Percentiles rank a stretch among this genome's conserved stretches.
Evolutionary conservation across 2,113 vertebrate species (phyloP).

Genomic region (Blennius ocellaris): DNA sequence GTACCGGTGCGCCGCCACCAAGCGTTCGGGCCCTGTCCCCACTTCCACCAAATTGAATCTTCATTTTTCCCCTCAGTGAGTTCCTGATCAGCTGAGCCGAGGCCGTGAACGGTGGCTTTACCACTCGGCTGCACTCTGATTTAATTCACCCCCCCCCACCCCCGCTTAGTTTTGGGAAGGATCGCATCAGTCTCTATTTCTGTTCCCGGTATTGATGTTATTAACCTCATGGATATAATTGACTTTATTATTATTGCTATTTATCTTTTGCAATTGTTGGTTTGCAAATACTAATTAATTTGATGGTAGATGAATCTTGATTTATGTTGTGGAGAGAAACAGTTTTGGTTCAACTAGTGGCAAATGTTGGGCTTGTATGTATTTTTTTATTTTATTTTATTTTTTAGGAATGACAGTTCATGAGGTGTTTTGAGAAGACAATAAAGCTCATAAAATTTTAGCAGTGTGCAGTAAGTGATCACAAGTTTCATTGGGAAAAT

Average conservation of each 20-base stretch:
- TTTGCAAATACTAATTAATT: constrained; percentile 75
- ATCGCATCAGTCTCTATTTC: constrained; percentile 65
- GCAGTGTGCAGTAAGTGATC: constrained; percentile 76
- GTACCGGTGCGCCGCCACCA: constrained; percentile 8
- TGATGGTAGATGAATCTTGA: constrained; percentile 69
- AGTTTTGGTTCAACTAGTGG: constrained; percentile 68
- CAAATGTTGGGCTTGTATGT: constrained; percentile 73
- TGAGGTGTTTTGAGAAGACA: constrained; percentile 70
- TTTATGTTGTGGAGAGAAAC: constrained; percentile 71
- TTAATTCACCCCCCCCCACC: constrained; percentile 32
- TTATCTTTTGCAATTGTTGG: constrained; percentile 79
- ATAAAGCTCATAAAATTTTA: constrained; percentile 76
- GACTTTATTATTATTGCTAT: constrained; percentile 77
- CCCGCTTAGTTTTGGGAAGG: constrained; percentile 57
- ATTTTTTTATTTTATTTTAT: constrained; percentile 45
- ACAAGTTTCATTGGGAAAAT: constrained; percentile 66
- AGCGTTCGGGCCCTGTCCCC: constrained; percentile 20
- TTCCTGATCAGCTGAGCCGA: constrained; percentile 30
- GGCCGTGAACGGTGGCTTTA: constrained; percentile 46
- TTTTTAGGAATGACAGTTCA: constrained; percentile 67
- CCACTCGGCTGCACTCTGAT: constrained; percentile 33
- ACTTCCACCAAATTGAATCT: constrained; percentile 11
- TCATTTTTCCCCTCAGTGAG: constrained; percentile 27
- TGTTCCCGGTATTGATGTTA: constrained; percentile 75
- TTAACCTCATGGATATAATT: constrained; percentile 75